Conservation (phyloP, 2,797 vertebrate genomes). For the Phaenicophaeus curvirostris region DNA sequence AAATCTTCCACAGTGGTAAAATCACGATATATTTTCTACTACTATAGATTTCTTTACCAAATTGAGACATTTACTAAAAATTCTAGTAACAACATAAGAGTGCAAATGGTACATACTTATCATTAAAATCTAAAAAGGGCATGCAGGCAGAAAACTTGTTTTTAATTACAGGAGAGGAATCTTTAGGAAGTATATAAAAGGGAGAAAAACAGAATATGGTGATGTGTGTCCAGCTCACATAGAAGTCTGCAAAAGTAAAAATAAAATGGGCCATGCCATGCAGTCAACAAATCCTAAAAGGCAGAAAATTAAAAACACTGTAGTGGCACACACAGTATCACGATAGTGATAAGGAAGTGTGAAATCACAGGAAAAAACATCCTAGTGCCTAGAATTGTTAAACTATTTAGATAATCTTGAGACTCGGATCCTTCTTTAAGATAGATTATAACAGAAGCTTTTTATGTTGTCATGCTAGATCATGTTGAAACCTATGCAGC, state of each 20-base stretch:
- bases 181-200: not conserved
- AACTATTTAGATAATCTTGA: not conserved
- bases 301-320: not conserved
- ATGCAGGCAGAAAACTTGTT: not conserved
- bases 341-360: not conserved
- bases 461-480: not conserved
- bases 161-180: not conserved
- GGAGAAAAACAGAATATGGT: not conserved
- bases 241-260: not conserved
- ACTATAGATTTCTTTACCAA: too few species aligned
- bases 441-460: not conserved
- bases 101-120: not conserved
- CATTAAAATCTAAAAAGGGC: not conserved
- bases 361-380: not conserved
- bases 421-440: not conserved
- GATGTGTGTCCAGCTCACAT: not conserved
- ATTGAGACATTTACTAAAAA: not conserved
- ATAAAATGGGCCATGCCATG: not conserved
- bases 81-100: not conserved
- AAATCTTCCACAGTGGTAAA: not conserved
- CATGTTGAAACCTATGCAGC: not conserved
- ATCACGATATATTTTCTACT: not conserved
- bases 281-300: not conserved
- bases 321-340: not conserved
- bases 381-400: not conserved